These are phyloP conservation scores for Paraplagusia blochii DNA, from an alignment of 2,113 vertebrate genomes.

Conservation along the genomic window DNA sequence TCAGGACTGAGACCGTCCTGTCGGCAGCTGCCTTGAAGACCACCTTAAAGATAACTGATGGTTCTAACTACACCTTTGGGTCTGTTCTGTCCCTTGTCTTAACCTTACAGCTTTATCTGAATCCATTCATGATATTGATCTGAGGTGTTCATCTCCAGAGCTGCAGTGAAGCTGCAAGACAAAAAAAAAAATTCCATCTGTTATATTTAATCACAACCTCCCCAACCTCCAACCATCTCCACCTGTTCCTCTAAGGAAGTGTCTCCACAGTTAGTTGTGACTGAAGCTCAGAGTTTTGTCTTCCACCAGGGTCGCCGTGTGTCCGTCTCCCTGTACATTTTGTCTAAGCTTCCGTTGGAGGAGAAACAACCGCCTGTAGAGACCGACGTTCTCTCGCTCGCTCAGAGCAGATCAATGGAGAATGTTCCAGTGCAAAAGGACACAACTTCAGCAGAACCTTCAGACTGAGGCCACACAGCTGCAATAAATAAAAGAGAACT, in stretches of 20 bases:
- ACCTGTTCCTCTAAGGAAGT: not conserved
- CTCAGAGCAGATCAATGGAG: slow-evolving; percentile 17
- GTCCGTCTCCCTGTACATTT: slow-evolving; percentile 34
- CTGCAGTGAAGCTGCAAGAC: slow-evolving; percentile 49
- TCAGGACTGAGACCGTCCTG: slow-evolving; percentile 42
- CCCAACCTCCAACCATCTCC: no score
- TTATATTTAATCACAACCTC: no score
- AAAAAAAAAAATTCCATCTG: slow-evolving; percentile 33
- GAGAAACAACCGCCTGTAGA: slow-evolving; percentile 24
- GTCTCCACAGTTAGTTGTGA: slow-evolving; percentile 48
- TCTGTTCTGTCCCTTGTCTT: slow-evolving; percentile 47
- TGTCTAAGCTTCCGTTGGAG: slow-evolving; percentile 21
- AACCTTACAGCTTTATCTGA: slow-evolving; percentile 38
- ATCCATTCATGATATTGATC: slow-evolving; percentile 72
- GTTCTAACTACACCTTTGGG: slow-evolving; percentile 61
- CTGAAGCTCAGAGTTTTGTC: slow-evolving; percentile 48
- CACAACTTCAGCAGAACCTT: not conserved
- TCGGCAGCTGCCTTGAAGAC: slow-evolving; percentile 58
- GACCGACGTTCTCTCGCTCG: slow-evolving; percentile 26
- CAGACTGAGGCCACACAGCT: not conserved
- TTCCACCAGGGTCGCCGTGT: slow-evolving; percentile 49
- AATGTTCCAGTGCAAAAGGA: not conserved
- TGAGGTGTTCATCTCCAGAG: slow-evolving; percentile 62
- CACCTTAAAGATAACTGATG: slow-evolving; percentile 32
- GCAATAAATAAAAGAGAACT: slow-evolving; percentile 3